Base-by-base conservation (phyloP, 64 coral and sea anemone species). In the Pocillopora damicornis region DNA sequence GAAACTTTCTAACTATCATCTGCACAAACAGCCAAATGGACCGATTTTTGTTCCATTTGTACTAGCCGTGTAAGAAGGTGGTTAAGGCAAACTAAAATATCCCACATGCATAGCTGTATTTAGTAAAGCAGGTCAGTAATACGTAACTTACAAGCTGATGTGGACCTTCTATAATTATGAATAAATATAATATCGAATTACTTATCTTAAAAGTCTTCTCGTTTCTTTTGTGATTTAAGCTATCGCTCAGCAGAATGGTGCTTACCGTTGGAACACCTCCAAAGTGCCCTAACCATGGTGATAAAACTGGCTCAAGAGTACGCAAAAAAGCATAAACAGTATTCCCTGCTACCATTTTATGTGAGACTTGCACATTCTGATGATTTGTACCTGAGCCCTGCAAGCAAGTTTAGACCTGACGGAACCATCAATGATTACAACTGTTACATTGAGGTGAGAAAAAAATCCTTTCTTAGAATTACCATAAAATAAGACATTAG, bases 231-330 rank as follows among this genome's bases (percentile, higher is more conserved):
- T 71, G 45, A 11, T 59, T 25, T 25, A 36, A 91, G 89, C 20
- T 73, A 86, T 10, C 81, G 81, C 7, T 86, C 89, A 18, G 89
- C 89, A 1, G 89, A 91, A 77, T 91, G 82, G 74, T 91, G 89
- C 59, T 77, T 91, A 9, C 82, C 89, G 9, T 62, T 91, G 60
- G 9, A 22, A 2, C 4, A 86, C 5, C 75, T 91, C 38, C 58
- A 91, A 23, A 14, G 62, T 11, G 82, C 89, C 22, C 22, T 91
- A n/a, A 63, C 60, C 61, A 57, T 57, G 63, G 89, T 91, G 74
- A 86, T 86, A 56, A 25, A 86, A 36, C 57, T 77, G 69, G 81
- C 82, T 59, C 83, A 78, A 57, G 68, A 87, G 3, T 91, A 86
- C 82, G 89, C 82, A 63, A 1, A 2, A 1, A 25, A 36, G 7